Percentiles rank a stretch among this genome's conserved stretches.
These are phyloP conservation scores for Zele albiditarsus DNA, from an alignment of 2,888 invertebrate species.

Conservation along the genomic window DNA sequence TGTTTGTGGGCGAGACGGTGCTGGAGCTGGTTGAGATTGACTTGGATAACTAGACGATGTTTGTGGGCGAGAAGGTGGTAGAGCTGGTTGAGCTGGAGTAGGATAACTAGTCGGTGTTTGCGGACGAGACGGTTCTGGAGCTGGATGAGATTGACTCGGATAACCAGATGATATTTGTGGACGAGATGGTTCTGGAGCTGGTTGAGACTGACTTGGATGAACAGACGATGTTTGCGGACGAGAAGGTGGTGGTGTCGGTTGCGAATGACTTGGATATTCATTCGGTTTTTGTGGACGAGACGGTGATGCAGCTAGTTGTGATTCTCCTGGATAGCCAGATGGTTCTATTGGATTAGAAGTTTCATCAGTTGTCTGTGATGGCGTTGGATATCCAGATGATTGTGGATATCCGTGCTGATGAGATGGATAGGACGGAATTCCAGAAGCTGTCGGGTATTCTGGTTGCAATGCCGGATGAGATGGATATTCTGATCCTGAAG, in stretches of 20 bases:
- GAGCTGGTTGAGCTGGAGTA: not conserved
- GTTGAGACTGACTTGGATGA: not conserved
- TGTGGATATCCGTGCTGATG: constrained; percentile 52
- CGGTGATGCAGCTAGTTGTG: constrained; percentile 35
- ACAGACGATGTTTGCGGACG: too few relatives aligned
- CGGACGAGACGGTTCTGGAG: not conserved
- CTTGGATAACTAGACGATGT: not conserved
- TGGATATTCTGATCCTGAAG: not conserved
- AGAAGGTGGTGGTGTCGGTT: not conserved
- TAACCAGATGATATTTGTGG: too few relatives aligned
- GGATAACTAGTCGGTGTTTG: too few relatives aligned
- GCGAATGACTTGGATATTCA: not conserved
- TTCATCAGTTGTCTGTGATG: constrained; percentile 62
- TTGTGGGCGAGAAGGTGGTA: not conserved
- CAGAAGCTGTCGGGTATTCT: constrained; percentile 38
- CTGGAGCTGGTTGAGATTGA: not conserved
- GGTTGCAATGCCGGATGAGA: constrained; percentile 33
- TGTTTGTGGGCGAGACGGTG: not conserved
- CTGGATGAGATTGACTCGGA: not conserved
- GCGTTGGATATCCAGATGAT: constrained; percentile 60
- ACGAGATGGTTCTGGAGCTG: not conserved
- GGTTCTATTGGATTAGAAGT: constrained; percentile 61
- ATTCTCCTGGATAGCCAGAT: constrained; percentile 50
- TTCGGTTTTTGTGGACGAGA: too few relatives aligned
- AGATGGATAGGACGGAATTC: not conserved